These are phyloP conservation scores for Orgyia antiqua DNA, from an alignment of 2,888 invertebrate species.

Conservation along the genomic window DNA sequence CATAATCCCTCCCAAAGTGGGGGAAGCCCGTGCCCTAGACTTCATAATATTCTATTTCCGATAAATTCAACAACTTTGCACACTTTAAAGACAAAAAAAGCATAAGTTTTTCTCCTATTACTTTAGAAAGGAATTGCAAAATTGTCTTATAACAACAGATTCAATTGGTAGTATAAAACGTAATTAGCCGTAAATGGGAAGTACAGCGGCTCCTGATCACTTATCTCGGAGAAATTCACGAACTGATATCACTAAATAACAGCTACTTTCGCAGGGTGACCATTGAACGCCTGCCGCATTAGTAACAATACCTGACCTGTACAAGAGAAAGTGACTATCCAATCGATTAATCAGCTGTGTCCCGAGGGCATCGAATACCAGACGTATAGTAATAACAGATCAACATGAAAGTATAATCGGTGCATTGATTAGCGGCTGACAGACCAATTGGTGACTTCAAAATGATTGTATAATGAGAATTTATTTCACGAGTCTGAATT, in stretches of 20 bases:
- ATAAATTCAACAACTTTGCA: too few species aligned
- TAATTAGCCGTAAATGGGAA: conserved; percentile 27
- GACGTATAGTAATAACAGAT: conserved; percentile 57
- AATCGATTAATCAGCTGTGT: conserved; percentile 60
- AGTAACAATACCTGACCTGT: conserved; percentile 50
- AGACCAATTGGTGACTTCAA: conserved; percentile 45
- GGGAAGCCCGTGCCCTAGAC: too few species aligned
- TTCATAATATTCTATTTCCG: too few species aligned
- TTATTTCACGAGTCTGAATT: conserved; percentile 31
- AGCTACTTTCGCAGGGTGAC: conserved; percentile 34
- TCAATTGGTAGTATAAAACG: conserved; percentile 4
- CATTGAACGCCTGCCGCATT: conserved; percentile 32
- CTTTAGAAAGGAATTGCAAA: too few species aligned
- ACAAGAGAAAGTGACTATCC: conserved; percentile 54
- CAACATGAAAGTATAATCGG: conserved; percentile 49
- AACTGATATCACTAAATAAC: conserved; percentile 52
- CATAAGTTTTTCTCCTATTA: too few species aligned
- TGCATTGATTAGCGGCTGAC: conserved; percentile 55
- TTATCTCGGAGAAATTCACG: conserved; percentile 31
- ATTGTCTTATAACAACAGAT: too few species aligned
- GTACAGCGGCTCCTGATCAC: conserved; percentile 42
- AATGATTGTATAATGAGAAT: conserved; percentile 32
- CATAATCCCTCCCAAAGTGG: too few species aligned
- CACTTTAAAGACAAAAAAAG: too few species aligned
- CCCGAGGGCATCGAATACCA: conserved; percentile 51